Evolutionary conservation across 2,888 invertebrate species (phyloP).

Genomic region (Malachius bipustulatus): DNA sequence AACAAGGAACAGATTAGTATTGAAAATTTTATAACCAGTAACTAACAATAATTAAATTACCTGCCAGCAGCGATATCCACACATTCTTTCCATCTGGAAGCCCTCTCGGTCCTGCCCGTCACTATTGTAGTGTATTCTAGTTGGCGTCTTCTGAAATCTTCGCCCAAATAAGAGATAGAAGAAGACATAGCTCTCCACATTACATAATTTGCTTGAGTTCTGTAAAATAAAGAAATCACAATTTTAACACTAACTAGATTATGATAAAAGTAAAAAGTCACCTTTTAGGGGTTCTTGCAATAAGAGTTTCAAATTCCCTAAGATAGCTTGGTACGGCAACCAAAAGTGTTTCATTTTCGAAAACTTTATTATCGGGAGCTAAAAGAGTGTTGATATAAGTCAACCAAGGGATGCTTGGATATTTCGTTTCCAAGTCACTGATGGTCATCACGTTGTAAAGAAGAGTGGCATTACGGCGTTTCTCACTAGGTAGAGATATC

Average conservation of each 20-base stretch:
- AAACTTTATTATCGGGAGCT: slow-evolving; percentile 49
- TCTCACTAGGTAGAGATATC: slow-evolving; percentile 80
- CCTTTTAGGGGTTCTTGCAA: slow-evolving; percentile 44
- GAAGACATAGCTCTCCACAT: slow-evolving; percentile 84
- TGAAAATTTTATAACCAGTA: too few relatives aligned
- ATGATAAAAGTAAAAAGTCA: slow-evolving; percentile 16
- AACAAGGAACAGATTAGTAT: too few relatives aligned
- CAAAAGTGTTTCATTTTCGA: slow-evolving; percentile 62
- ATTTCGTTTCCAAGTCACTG: slow-evolving; percentile 59
- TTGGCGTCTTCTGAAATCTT: slow-evolving; percentile 65
- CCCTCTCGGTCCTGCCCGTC: slow-evolving; percentile 72
- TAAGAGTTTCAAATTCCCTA: slow-evolving; percentile 51
- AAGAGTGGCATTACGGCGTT: slow-evolving; percentile 78
- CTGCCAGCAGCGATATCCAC: slow-evolving; percentile 68
- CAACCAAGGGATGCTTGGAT: slow-evolving; percentile 68
- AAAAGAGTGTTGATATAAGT: slow-evolving; percentile 75
- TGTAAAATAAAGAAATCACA: slow-evolving; percentile 22
- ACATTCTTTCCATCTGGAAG: slow-evolving; percentile 87
- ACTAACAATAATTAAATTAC: too few relatives aligned
- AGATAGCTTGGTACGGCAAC: slow-evolving; percentile 78
- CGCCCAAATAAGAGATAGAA: slow-evolving; percentile 69
- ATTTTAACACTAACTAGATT: not conserved
- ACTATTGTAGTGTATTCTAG: slow-evolving; percentile 69
- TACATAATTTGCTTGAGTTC: slow-evolving; percentile 77
- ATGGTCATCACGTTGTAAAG: slow-evolving; percentile 89